Evolutionary conservation across 2,797 vertebrate genomes (phyloP), one percentile per base, ranked within the genome.

Genomic region (Malacoctenus gilli): DNA sequence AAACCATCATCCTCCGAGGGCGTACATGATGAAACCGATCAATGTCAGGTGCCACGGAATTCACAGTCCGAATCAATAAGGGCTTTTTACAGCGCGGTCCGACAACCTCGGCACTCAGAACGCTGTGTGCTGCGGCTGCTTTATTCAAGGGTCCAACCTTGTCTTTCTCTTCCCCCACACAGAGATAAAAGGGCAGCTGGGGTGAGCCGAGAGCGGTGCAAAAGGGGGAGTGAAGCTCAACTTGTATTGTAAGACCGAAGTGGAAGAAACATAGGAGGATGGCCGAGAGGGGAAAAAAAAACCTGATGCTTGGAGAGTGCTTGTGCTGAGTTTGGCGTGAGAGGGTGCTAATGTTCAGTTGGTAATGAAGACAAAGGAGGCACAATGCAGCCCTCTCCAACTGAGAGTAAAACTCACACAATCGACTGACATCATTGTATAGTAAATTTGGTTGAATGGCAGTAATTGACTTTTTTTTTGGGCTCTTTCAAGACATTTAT

Each of bases 31-130:
- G 48, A 72, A 80, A 83, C 18, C 18, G 55, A 83, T 79, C 71
- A 61, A 67, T 75, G 56, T 75, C 64, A 70, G 58, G 37, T 48
- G 54, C 43, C 59, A 66, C 40, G 19, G 65, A 66, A 66, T 58
- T 80, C 59, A 64, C 58, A 57, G 62, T 71, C 16, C 8, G 2
- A 51, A 74, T 76, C 78, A 61, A 75, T 79, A 53, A 10, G 4
- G 23, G 40, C 12, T 59, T 28, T 18, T 46, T 36, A 46, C 28
- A 57, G 56, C 46, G 39, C 13, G 23, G 19, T 56, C 47, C 39
- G 35, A 41, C n/a, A 35, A 43, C 36, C 21, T 67, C 50, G 9
- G 49, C 41, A 34, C 35, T 23, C 21, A 6, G 30, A 69, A 42
- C 15, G 30, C 5, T 21, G 30, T 32, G 23, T 44, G 34, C 46